These are phyloP conservation scores for Phenganax marumi DNA, from an alignment of 92 coral and sea anemone genomes.

Conservation along the genomic window DNA sequence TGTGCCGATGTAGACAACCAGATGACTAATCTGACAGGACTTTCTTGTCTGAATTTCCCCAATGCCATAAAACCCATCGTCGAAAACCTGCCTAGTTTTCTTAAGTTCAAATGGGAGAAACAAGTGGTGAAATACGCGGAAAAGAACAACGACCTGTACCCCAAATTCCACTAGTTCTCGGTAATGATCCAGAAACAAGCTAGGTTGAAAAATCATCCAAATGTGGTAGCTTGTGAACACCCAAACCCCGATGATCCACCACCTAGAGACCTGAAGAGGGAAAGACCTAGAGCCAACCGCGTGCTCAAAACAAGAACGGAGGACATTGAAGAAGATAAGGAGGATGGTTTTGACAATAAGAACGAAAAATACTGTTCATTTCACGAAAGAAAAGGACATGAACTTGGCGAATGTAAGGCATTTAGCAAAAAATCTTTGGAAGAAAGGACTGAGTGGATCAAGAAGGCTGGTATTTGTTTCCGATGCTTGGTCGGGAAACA, in stretches of 20 bases:
- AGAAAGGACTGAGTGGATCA: constrained; percentile 21
- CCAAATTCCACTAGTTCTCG: constrained; percentile 31
- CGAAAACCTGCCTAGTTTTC: constrained; percentile 20
- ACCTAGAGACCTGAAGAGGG: not conserved
- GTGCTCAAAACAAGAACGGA: constrained; percentile 3
- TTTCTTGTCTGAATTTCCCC: not conserved
- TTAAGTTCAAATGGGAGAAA: constrained; percentile 48
- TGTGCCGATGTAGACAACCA: not conserved
- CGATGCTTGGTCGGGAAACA: constrained; percentile 27
- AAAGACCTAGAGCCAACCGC: constrained; percentile 23
- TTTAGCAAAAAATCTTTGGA: constrained; percentile 5
- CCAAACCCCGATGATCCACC: not conserved
- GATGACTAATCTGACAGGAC: not conserved
- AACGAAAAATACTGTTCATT: constrained; percentile 7
- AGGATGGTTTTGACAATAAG: not conserved
- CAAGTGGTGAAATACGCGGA: constrained; percentile 43
- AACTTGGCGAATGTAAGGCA: not conserved
- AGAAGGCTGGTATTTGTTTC: constrained; percentile 12
- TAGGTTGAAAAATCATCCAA: constrained; percentile 49
- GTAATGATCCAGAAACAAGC: constrained; percentile 51
- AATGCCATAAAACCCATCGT: no score
- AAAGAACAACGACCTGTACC: constrained; percentile 45
- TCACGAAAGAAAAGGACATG: constrained; percentile 22
- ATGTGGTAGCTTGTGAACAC: constrained; percentile 14
- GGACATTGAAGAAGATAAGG: not conserved